Percentiles rank a stretch among this genome's conserved stretches.
phyloP scores from a whole-genome alignment of 2,113 vertebrate genomes.

The Parotia lawesii region DNA sequence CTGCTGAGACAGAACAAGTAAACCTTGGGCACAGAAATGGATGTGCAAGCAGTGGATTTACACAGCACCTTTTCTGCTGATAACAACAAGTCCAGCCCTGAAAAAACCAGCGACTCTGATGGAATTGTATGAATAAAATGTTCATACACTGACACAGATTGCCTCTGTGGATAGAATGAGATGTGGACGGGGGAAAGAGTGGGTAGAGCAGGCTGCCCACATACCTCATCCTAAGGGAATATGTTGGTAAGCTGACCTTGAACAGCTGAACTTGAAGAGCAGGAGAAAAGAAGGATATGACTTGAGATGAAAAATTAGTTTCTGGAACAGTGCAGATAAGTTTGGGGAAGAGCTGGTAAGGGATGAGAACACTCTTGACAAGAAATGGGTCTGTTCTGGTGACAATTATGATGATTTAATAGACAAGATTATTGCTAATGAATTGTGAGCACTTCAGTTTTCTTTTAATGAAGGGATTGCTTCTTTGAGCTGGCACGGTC shows the following conservation, averaged over 20 bases:
- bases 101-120: neutral
- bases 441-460: neutral
- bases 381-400: neutral
- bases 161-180: neutral
- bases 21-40: neutral
- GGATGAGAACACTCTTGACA: neutral
- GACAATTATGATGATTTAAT: neutral
- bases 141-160: neutral
- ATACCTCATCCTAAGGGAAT: neutral
- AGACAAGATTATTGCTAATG: neutral
- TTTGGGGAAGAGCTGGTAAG: neutral
- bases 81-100: neutral
- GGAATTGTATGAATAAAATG: neutral
- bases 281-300: neutral
- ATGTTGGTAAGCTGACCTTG: neutral
- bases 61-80: neutral
- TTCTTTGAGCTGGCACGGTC: neutral
- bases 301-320: neutral
- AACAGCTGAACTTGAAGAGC: neutral
- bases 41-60: neutral
- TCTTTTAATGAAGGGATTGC: neutral
- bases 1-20: neutral
- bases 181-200: neutral
- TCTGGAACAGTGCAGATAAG: neutral
- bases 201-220: fast-evolving